These are phyloP conservation scores for Aphidius ervi DNA, from an alignment of 1,140 invertebrate genomes.

Conservation along the genomic window DNA sequence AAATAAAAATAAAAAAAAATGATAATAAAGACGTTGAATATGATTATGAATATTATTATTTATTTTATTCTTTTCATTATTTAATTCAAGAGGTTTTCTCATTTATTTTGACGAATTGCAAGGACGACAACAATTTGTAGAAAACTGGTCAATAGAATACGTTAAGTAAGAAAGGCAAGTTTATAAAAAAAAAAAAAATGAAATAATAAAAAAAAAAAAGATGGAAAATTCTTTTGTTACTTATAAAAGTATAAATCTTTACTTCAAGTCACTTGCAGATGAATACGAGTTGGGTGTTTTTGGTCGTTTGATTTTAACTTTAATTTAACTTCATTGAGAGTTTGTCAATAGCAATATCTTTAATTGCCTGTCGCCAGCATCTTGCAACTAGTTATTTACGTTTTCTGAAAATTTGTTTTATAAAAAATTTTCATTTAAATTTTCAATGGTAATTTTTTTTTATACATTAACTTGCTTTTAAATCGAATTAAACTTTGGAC, in stretches of 20 bases:
- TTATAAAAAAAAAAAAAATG: not conserved
- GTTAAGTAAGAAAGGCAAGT: conserved; percentile 3
- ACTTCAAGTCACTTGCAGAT: conserved; percentile 11
- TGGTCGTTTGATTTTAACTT: conserved; percentile 24
- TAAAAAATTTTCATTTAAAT: too few relatives aligned
- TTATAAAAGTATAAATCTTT: conserved; percentile 20
- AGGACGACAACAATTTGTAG: conserved; percentile 15
- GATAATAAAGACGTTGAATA: conserved; percentile 5
- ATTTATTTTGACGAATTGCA: not conserved
- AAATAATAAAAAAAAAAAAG: too few relatives aligned
- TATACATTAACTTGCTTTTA: too few relatives aligned
- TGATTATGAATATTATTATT: conserved; percentile 1
- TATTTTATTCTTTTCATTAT: conserved; percentile 4
- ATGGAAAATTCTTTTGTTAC: conserved; percentile 18
- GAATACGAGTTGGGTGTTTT: not conserved
- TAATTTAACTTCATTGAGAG: conserved; percentile 29
- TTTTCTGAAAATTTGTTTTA: too few relatives aligned
- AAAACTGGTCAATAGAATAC: conserved; percentile 11
- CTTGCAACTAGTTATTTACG: too few relatives aligned
- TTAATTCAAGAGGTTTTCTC: not conserved
- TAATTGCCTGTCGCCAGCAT: conserved; percentile 22
- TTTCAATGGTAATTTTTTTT: too few relatives aligned
- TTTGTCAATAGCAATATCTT: conserved; percentile 27
- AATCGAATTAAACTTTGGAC: too few relatives aligned
- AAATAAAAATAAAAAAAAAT: conserved; percentile 5